Evolutionary conservation across 2,888 invertebrate species (phyloP).

Genomic region (Drosophila trichaetosa): DNA sequence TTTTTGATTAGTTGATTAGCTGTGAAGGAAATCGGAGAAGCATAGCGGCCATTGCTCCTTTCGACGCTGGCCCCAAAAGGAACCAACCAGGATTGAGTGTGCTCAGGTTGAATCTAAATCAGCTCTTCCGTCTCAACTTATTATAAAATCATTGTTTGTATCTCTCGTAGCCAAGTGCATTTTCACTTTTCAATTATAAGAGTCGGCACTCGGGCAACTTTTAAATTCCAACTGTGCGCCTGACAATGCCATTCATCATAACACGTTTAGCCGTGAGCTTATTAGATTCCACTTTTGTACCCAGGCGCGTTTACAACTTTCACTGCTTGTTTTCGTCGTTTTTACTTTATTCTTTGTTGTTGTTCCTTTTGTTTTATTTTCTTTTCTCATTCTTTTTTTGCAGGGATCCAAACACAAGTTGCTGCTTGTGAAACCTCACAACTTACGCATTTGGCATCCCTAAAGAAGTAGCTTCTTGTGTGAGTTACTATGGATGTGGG

Average conservation of each 20-base stretch:
- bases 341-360: conserved; percentile 30
- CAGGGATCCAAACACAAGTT: conserved; percentile 57
- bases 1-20: conserved; percentile 75
- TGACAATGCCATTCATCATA: conserved; percentile 79
- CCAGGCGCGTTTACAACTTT: conserved; percentile 75
- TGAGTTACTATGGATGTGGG: conserved; percentile 16
- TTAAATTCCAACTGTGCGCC: conserved; percentile 71
- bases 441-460: conserved; percentile 65
- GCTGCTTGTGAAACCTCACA: conserved; percentile 49
- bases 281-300: conserved; percentile 78
- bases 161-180: conserved; percentile 43
- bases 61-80: conserved; percentile 4
- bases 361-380: conserved; percentile 24
- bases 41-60: conserved; percentile 5
- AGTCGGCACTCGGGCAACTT: conserved; percentile 41
- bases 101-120: not conserved
- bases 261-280: conserved; percentile 78
- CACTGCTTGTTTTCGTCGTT: conserved; percentile 36
- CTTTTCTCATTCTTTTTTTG: conserved; percentile 16
- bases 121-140: conserved; percentile 17
- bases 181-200: conserved; percentile 68
- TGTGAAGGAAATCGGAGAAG: conserved; percentile 36
- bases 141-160: conserved; percentile 29
- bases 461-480: conserved; percentile 41
- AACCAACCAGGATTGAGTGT: not conserved